Evolutionary conservation across 2,888 invertebrate genomes (phyloP), one percentile per base, ranked within the genome.

Genomic region (Limnephilus auricula): DNA sequence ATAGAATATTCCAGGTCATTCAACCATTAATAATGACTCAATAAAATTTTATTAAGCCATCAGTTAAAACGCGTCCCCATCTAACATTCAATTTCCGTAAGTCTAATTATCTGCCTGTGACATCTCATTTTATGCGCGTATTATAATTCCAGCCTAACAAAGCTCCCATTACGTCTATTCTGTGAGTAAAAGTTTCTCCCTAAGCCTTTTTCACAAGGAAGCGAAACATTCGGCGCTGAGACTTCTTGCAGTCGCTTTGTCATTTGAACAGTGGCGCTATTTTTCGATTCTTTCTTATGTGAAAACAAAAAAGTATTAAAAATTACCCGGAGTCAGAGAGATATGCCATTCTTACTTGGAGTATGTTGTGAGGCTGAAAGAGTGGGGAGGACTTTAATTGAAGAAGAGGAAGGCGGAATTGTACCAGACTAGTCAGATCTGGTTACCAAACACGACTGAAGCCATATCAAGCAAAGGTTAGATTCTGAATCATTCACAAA

Each of bases 61-160:
- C 65, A 65, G 25, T 65, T n/a, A 65, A 65, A 65, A n/a, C 65
- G 25, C 65, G 65, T 65, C 65, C 65, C 65, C 65, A n/a, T 65
- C 65, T 65, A 65, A n/a, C n/a, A 65, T 65, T 65, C 65, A 65
- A 65, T 65, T 65, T 65, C 65, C 65, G 65, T 65, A 65, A 65
- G 25, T 65, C 65, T 65, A 65, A 65, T 65, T 65, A 65, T 65
- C 65, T 65, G 65, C 65, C 6, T 1, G 65, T 65, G 65, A 65
- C 65, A 65, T 65, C 65, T 65, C 65, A 65, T 65, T 65, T 65
- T 65, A 65, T 65, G 65, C 65, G 65, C 65, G 65, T n/a, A 65
- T 65, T 65, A n/a, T 65, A n/a, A 65, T 65, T 25, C 65, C 65
- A 65, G 65, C 25, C 9, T 25, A 65, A 65, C 65, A 65, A 9